phyloP scores from a whole-genome alignment of 2,113 vertebrate genomes.

The Equus quagga region DNA sequence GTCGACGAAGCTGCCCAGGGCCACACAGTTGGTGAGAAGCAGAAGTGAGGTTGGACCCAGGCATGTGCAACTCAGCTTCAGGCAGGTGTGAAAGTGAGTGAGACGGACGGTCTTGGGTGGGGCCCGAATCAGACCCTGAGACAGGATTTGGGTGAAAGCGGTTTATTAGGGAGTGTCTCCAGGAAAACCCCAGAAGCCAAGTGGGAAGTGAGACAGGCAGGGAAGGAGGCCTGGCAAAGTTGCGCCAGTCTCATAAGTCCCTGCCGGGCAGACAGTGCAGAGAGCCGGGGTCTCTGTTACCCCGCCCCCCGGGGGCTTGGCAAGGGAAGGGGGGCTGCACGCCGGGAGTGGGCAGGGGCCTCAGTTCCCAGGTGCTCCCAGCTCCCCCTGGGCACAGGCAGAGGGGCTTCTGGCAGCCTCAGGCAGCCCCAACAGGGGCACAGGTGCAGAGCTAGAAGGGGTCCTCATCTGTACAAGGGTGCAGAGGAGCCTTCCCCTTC shows the following conservation, averaged over 20 bases:
- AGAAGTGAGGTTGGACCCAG: background rate
- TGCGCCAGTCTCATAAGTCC: background rate
- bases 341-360: background rate
- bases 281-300: background rate
- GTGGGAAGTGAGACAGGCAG: too few relatives aligned
- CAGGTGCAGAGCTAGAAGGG: background rate
- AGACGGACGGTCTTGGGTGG: background rate
- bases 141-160: background rate
- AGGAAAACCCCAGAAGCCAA: background rate
- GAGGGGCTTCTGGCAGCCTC: background rate
- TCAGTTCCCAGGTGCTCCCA: background rate
- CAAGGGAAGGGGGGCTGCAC: fast-evolving
- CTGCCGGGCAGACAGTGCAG: background rate
- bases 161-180: background rate
- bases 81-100: background rate
- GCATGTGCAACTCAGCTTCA: background rate
- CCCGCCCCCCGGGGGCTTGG: background rate
- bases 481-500: background rate
- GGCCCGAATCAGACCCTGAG: background rate
- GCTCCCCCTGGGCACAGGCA: background rate
- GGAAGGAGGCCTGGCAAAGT: background rate
- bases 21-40: background rate
- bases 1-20: fast-evolving
- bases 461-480: background rate
- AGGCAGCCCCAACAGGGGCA: background rate